Conservation (phyloP, 35 echinoderm and acorn worm species). For the Ptychodera flava region DNA sequence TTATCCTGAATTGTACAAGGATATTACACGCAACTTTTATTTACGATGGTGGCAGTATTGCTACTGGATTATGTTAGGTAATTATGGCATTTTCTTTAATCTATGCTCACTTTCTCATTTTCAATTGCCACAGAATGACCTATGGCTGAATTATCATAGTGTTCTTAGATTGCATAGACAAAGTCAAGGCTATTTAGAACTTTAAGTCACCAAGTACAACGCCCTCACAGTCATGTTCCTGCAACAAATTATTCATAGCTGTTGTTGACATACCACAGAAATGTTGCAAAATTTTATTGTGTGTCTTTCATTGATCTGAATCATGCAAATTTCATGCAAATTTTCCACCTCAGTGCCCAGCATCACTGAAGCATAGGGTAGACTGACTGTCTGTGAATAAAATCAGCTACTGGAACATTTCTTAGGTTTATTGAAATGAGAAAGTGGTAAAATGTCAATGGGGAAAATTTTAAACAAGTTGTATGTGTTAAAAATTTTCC, state of each 20-base stretch:
- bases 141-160: background rate
- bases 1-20: constrained; percentile 63
- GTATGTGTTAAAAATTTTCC: too few relatives aligned
- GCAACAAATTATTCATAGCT: constrained; percentile 27
- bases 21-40: constrained; percentile 43
- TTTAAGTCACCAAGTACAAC: constrained; percentile 9
- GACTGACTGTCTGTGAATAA: too few relatives aligned
- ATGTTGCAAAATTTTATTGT: too few relatives aligned
- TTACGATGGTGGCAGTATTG: constrained; percentile 40
- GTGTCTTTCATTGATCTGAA: too few relatives aligned
- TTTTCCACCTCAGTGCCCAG: too few relatives aligned
- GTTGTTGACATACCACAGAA: too few relatives aligned
- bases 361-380: too few relatives aligned
- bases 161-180: background rate
- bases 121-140: background rate
- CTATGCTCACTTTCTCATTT: background rate
- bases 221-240: constrained; percentile 49
- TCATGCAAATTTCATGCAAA: too few relatives aligned
- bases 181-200: background rate
- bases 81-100: background rate
- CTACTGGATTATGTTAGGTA: constrained; percentile 64
- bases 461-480: too few relatives aligned
- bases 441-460: too few relatives aligned
- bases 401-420: too few relatives aligned
- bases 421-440: too few relatives aligned